Evolutionary conservation across 2,797 vertebrate species (phyloP), one percentile per base, ranked within the genome.

Genomic region (Schizothorax lantsangensis): DNA sequence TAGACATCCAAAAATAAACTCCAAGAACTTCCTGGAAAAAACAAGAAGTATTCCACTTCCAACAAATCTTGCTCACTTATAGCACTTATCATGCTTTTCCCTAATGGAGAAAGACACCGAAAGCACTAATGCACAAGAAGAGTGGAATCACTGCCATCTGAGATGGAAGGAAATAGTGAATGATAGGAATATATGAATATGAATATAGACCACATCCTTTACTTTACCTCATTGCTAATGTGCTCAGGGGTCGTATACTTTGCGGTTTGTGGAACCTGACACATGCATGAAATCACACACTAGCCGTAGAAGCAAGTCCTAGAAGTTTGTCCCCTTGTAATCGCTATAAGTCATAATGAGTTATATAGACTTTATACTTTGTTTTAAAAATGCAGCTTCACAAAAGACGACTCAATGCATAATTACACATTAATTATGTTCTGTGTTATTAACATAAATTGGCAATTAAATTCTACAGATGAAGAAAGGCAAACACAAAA

Each of bases 1-100:
- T 94, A 94, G 80, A 91, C 89, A 88, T 90, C 91, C 90, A 57
- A 91, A 95, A 95, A 95, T 94, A 94, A 92, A 91, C 72, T 78
- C 26, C 78, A 45, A 54, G 57, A 92, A 92, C 89, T 91, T 92
- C 89, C 90, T 90, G 89, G 89, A 89, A 91, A 93, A 89, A 93
- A 92, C 84, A 85, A 84, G 62, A 81, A 87, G 2, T 88, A 85
- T 82, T 88, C 26, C 68, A 66, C 81, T 89, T 59, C 83, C 66
- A 75, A 79, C 84, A 81, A 88, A 78, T 77, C 43, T 23, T 83
- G 33, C 57, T 45, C 23, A 75, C 52, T 72, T 80, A 38, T 84
- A 84, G 81, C 88, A 26, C 49, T 45, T 81, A 47, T 49, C 81
- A 66, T 84, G 74, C 59, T 85, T 84, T 88, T 78, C 43, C 26